Evolutionary conservation across 1,140 invertebrate species (phyloP), one percentile per base, ranked within the genome.

Genomic region (Ooceraea biroi): DNA sequence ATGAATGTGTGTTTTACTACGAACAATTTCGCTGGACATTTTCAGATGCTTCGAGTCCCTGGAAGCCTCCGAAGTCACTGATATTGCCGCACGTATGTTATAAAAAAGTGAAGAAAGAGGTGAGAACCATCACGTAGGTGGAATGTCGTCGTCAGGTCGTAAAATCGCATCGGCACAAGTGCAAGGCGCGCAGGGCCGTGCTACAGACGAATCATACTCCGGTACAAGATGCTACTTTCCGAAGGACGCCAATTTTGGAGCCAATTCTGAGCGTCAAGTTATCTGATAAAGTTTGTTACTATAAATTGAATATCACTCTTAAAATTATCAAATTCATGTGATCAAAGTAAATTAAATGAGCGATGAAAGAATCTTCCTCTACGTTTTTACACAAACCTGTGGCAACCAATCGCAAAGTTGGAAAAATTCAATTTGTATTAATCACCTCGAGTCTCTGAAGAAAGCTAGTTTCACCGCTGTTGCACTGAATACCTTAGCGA

Each of bases 131-230:
- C 30, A 58, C 55, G n/a, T 50, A 58, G 48, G 65, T 69, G 72
- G 52, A 82, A 36, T 71, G 84, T 85, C 73, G 66, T 72, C 73
- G 57, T 41, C 48, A 61, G 61, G 55, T 88, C 86, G 87, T 89
- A 86, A 88, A 89, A 52, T 83, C 50, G 78, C 44, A 78, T 55
- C 68, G 77, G 52, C n/a, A 41, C 25, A 41, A 71, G 41, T 72
- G 41, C 25, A 12, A 61, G 25, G 41, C 65, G 25, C 44, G n/a
- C 46, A 61, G 25, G 5, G 17, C 27, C 25, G 4, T 61, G 10
- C 61, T 48, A 46, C 30, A 41, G 11, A 8, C 3, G 14, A 66
- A 77, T 52, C 61, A 52, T 41, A 36, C 11, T 66, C 22, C 14
- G 25, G 10, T 8, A n/a, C 8, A 60, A 72, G 0, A 17, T 36